Conservation (phyloP, 2,113 vertebrate species). For the Scopus umbretta region DNA sequence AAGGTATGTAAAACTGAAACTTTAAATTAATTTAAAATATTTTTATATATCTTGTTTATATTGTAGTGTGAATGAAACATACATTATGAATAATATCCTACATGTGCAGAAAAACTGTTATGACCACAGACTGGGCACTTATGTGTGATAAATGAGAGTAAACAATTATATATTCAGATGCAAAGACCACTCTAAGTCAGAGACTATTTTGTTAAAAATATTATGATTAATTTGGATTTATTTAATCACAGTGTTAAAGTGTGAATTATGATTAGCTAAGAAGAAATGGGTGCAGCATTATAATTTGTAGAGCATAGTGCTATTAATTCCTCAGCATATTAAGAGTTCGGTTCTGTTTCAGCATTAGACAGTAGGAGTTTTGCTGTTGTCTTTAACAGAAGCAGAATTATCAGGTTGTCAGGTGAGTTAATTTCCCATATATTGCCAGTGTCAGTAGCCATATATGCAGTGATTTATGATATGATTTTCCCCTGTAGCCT, state of each 20-base stretch:
- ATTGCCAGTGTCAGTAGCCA: neutral
- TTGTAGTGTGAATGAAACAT: conserved; percentile 47
- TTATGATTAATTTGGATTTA: neutral
- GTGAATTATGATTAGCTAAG: neutral
- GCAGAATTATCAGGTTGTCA: neutral
- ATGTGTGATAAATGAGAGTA: conserved; percentile 6
- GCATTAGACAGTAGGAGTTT: neutral
- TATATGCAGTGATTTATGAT: neutral
- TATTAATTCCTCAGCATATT: neutral
- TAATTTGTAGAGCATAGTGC: neutral
- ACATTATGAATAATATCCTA: conserved; percentile 61
- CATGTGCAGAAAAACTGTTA: conserved; percentile 62
- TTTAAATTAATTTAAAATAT: conserved; percentile 72
- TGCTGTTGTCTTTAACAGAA: neutral
- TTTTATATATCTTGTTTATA: conserved; percentile 61
- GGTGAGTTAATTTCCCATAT: neutral
- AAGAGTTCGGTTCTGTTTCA: neutral
- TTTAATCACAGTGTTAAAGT: neutral
- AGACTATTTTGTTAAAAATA: neutral
- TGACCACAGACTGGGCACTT: conserved; percentile 45
- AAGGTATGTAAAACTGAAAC: conserved; percentile 58
- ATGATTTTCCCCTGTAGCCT: neutral
- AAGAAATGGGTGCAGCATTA: neutral
- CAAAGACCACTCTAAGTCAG: neutral
- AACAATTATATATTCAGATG: neutral